A percentile compares a stretch with the other conserved stretches of the same genome.
Conservation (phyloP, 2,113 vertebrate genomes). For the Pandion haliaetus region DNA sequence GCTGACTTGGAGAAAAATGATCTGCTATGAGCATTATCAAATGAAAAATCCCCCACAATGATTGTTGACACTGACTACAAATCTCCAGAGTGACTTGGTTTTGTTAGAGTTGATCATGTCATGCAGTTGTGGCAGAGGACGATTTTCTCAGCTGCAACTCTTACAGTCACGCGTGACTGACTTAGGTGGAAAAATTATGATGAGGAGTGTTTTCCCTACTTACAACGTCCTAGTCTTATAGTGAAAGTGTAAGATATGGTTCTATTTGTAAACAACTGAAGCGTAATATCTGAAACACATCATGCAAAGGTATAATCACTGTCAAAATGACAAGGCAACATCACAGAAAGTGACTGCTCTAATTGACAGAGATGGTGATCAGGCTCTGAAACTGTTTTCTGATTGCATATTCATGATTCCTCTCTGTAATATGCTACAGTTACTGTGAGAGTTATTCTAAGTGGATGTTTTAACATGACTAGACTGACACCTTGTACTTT, state of each 20-base stretch:
- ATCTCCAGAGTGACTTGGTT: not conserved
- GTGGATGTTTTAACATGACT: conserved; percentile 65
- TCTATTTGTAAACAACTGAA: conserved; percentile 77
- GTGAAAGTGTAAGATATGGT: conserved; percentile 40
- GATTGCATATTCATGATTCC: conserved; percentile 79
- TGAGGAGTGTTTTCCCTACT: conserved; percentile 55
- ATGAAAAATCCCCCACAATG: not conserved
- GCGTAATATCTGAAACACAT: conserved; percentile 64
- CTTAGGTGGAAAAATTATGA: conserved; percentile 51
- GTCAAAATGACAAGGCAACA: conserved; percentile 69
- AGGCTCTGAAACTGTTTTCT: conserved; percentile 67
- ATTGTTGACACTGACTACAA: not conserved
- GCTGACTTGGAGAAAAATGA: not conserved
- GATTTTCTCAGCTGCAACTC: not conserved
- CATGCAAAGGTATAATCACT: conserved; percentile 75
- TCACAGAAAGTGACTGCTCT: conserved; percentile 64
- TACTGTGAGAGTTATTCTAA: conserved; percentile 68
- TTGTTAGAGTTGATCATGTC: not conserved
- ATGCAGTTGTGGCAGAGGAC: not conserved
- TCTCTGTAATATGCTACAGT: conserved; percentile 62
- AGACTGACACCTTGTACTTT: conserved; percentile 65
- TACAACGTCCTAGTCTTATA: conserved; percentile 39
- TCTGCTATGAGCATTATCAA: not conserved
- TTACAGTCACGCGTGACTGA: conserved; percentile 1
- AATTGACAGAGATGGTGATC: conserved; percentile 75